Base-by-base conservation (phyloP, 2,113 vertebrate species). In the Pseudopipra pipra region DNA sequence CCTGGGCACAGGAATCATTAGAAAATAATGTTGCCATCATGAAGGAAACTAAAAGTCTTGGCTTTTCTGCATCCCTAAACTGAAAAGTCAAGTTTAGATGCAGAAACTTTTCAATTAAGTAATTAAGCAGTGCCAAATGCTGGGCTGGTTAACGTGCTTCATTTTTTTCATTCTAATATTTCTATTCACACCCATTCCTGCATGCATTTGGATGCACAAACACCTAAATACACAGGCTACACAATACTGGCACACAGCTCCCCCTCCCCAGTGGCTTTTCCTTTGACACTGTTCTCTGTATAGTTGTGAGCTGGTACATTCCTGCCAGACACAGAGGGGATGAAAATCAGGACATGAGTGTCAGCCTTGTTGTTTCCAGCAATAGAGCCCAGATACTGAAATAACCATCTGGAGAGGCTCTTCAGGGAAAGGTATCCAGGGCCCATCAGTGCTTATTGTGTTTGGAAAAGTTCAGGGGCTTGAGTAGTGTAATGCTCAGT, bases 381-480 rank as follows among this genome's bases (percentile, higher is more conserved):
- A 86, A 12, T 39, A 23, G 22, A 75, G 68, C 65, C 62, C 35
- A 33, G 27, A 47, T 85, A 54, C 73, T 93, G 67, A 41, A 90
- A 95, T 73, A 44, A 76, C 35, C 22, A 54, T 31, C 66, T 90
- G 70, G 87, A 93, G 79, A 70, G 47, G 56, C 85, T 96, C 77
- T 95, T 74, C 43, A 94, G 75, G n/a, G 77, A 67, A 72, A 93
- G 95, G 95, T 70, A 92, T 85, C 76, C 92, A 91, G 86, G 88
- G 43, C 41, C 68, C 78, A 54, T 85, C 65, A 75, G 82, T 61
- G 76, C 51, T 81, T 85, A 75, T 84, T 91, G 90, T 97, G 88
- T 75, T 77, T 63, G 78, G 47, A 87, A 93, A 91, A 86, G 85
- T 95, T 96, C 94, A 95, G 82, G 75, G 93, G 85, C 59, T 95